These are phyloP conservation scores for Tetheella fluctuosa DNA, from an alignment of 2,888 invertebrate genomes.

Conservation along the genomic window DNA sequence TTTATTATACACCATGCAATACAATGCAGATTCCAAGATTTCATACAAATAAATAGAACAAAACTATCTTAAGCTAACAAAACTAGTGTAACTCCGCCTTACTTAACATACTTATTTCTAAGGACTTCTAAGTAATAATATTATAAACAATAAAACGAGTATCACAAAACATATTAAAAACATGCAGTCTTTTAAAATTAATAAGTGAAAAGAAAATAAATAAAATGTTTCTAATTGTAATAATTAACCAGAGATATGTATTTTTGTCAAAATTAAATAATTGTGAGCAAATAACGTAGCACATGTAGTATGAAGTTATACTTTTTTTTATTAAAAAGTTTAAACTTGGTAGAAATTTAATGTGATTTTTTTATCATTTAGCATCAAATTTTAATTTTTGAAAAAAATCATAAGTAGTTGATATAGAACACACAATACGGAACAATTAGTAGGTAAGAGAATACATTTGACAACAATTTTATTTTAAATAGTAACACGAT, in stretches of 20 bases:
- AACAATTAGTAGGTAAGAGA: slow-evolving; percentile 39
- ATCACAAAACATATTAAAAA: slow-evolving; percentile 69
- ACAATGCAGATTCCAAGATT: slow-evolving; percentile 36
- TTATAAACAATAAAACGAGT: slow-evolving; percentile 49
- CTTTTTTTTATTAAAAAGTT: background rate
- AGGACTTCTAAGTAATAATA: slow-evolving; percentile 35
- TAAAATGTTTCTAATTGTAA: slow-evolving; percentile 47
- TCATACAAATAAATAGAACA: slow-evolving; percentile 30
- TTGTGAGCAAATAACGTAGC: slow-evolving; percentile 21
- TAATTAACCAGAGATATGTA: slow-evolving; percentile 78
- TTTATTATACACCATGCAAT: background rate
- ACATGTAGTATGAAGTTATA: slow-evolving; percentile 25
- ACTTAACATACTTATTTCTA: slow-evolving; percentile 45
- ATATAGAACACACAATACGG: slow-evolving; percentile 36
- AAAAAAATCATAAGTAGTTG: slow-evolving; percentile 27
- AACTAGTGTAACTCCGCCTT: slow-evolving; percentile 51
- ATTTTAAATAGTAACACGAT: slow-evolving; percentile 60
- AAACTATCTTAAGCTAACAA: slow-evolving; percentile 48
- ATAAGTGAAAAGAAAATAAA: slow-evolving; percentile 51
- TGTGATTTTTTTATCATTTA: slow-evolving; percentile 12
- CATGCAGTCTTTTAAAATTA: slow-evolving; percentile 68
- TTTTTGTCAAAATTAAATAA: slow-evolving; percentile 26
- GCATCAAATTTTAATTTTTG: slow-evolving; percentile 18
- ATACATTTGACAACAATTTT: slow-evolving; percentile 51
- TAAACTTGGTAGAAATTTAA: slow-evolving; percentile 14